phyloP scores from a whole-genome alignment of 2,888 invertebrate species.

The Hybos culiciformis region DNA sequence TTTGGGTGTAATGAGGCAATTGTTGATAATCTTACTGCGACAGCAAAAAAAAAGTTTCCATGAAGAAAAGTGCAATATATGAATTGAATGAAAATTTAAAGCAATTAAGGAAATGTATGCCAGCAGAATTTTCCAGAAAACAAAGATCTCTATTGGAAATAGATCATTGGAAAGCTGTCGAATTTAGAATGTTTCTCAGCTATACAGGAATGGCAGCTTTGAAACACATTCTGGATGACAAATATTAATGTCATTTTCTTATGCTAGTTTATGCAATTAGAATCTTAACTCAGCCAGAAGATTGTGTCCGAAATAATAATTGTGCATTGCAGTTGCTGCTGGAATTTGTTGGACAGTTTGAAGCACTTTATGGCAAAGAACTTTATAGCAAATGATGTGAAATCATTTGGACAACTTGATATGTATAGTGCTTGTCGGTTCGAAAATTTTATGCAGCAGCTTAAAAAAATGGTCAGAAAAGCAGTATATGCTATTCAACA shows the following conservation, averaged over 20 bases:
- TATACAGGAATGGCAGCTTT: background rate
- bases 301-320: constrained; percentile 2
- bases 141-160: background rate
- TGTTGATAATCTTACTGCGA: background rate
- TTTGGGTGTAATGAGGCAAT: background rate
- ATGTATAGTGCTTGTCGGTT: constrained; percentile 1
- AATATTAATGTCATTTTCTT: constrained; percentile 1
- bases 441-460: constrained; percentile 1
- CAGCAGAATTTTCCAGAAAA: background rate
- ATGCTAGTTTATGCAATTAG: background rate
- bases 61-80: background rate
- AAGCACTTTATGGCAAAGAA: constrained; percentile 10
- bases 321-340: constrained; percentile 2
- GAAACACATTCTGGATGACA: background rate
- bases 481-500: constrained; percentile 1
- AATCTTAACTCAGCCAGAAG: background rate
- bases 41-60: background rate
- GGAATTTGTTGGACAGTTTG: constrained; percentile 10
- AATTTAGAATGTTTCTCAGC: background rate
- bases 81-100: background rate
- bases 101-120: background rate
- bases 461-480: background rate
- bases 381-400: constrained; percentile 7
- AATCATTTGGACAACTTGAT: background rate
- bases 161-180: background rate